Percentiles rank a stretch among this genome's conserved stretches.
Conservation (phyloP, 2,888 invertebrate species). For the Lasioglossum leucozonium region DNA sequence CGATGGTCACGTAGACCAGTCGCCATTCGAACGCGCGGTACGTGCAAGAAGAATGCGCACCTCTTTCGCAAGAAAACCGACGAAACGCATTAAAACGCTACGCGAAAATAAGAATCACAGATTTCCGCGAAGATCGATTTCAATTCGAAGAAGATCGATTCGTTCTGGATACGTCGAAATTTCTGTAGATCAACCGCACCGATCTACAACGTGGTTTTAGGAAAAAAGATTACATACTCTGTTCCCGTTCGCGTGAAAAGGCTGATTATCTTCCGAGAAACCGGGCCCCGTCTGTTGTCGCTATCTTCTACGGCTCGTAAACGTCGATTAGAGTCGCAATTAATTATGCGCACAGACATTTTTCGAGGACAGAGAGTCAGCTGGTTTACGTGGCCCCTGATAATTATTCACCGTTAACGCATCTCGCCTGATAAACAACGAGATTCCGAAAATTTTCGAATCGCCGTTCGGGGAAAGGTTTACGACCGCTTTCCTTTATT, state of each 20-base stretch:
- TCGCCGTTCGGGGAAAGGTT: not conserved
- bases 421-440: not conserved
- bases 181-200: not conserved
- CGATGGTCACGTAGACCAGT: not conserved
- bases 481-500: not conserved
- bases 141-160: too few relatives aligned
- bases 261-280: slow-evolving; percentile 5
- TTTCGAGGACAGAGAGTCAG: not conserved
- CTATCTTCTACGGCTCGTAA: not conserved
- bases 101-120: not conserved
- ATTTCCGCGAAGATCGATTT: not conserved
- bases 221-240: not conserved
- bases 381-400: not conserved
- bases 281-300: not conserved
- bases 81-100: not conserved
- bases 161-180: not conserved
- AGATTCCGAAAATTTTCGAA: not conserved
- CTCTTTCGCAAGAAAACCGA: not conserved
- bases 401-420: not conserved
- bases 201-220: not conserved
- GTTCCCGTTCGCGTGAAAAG: not conserved
- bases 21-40: not conserved
- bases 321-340: not conserved
- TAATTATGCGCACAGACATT: not conserved
- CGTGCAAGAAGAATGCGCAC: not conserved